Conservation (phyloP, 1,140 invertebrate species). For the Drosophila persimilis region DNA sequence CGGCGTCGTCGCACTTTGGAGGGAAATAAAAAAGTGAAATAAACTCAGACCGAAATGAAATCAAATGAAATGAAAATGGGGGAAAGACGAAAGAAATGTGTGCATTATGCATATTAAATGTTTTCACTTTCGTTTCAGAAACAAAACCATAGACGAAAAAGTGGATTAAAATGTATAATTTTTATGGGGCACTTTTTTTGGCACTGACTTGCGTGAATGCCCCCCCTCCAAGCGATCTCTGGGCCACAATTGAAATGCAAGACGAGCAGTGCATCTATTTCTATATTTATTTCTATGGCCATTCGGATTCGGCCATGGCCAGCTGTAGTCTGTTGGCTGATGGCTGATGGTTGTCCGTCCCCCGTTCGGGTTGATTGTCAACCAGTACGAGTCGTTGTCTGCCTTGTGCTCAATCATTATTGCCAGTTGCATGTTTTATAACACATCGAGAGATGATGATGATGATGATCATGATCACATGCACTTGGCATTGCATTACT, state of each 20-base stretch:
- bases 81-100: slow-evolving; percentile 32
- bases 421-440: slow-evolving; percentile 45
- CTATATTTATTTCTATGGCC: slow-evolving; percentile 38
- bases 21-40: slow-evolving; percentile 23
- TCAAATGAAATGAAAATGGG: slow-evolving; percentile 31
- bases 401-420: slow-evolving; percentile 73
- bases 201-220: slow-evolving; percentile 41
- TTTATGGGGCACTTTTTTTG: slow-evolving; percentile 20
- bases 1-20: slow-evolving; percentile 10
- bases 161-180: slow-evolving; percentile 8
- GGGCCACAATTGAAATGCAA: slow-evolving; percentile 71
- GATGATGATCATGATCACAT: slow-evolving; percentile 49
- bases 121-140: slow-evolving; percentile 67
- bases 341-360: slow-evolving; percentile 4
- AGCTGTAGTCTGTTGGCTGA: slow-evolving; percentile 41
- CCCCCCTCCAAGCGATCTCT: slow-evolving; percentile 15
- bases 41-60: slow-evolving; percentile 1
- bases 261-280: slow-evolving; percentile 43
- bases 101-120: slow-evolving; percentile 76
- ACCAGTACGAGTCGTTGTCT: slow-evolving; percentile 59
- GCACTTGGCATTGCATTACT: slow-evolving; percentile 39
- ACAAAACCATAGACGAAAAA: neutral
- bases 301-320: slow-evolving; percentile 37
- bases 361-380: slow-evolving; percentile 52
- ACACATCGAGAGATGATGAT: slow-evolving; percentile 2